Base-by-base conservation (phyloP, 2,113 vertebrate genomes). In the Myiozetetes cayanensis region DNA sequence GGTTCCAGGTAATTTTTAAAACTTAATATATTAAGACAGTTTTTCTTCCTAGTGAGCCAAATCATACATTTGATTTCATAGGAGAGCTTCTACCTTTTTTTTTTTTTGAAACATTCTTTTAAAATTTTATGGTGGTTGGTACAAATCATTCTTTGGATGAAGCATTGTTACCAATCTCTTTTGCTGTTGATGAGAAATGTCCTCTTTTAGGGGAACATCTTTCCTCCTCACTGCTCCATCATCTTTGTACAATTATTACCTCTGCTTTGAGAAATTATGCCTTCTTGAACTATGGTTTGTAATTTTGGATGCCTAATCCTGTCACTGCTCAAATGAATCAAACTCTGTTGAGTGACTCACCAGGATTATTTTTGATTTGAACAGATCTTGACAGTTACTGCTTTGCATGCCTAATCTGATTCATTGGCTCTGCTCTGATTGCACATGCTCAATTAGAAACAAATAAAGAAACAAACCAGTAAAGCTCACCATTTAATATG, bases 341-440 rank as follows among this genome's bases (percentile, higher is more conserved):
- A 90, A 90, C 28, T 92, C 25, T 84, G 3, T 16, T 88, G 81
- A 85, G 27, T 73, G 73, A 89, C 89, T 93, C 33, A 63, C 56
- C 22, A 63, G 52, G 56, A 78, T 85, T 87, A 82, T 72, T 90
- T 90, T 85, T 94, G 31, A 85, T 82, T 87, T 78, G 47, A 90
- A 95, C 66, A 79, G 85, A 91, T 65, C 50, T 77, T 93, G 87
- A 84, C 65, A 74, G 50, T 49, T 88, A 68, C 41, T 66, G 44
- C 43, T 79, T 94, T 92, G 19, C 62, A 68, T 79, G 55, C 41
- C 65, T 80, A 61, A 80, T 86, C 80, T 90, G 71, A 90, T 82
- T 92, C 39, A 80, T 59, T 92, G 9, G 24, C 24, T 95, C 35
- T 76, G 47, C 53, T 68, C 65, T 56, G 5, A 12, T 62, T 90